Base-by-base conservation (phyloP, 2,797 vertebrate species). In the Pteropus rufus region DNA sequence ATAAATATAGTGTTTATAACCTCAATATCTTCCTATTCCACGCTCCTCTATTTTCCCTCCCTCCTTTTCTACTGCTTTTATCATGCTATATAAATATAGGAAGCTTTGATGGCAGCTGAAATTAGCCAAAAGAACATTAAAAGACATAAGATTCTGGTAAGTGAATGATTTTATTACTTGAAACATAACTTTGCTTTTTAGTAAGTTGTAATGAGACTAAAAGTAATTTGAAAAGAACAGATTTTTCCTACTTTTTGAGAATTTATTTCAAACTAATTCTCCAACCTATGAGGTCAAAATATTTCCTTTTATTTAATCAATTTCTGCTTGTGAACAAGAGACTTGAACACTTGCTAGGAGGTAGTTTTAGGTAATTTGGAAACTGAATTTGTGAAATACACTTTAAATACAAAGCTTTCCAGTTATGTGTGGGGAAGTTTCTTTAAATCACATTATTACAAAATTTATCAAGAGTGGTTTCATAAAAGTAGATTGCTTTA, bases 71-170 rank as follows among this genome's bases (percentile, higher is more conserved):
- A 12, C 39, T 86, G 10, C 85, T 91, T 94, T 97, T 95, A 24
- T 96, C 34, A 18, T 96, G 84, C 0, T 94, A 56, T 96, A 18
- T 98, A 24, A 97, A 92, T 97, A 93, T 95, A 99, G 99, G 99
- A 99, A 97, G 99, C 99, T 58, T 98, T 99, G 98, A 99, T 99
- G 99, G 99, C 99, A 91, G 99, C 99, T 82, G 99, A 99, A 98
- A 99, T 99, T 98, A 99, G 99, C 98, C 99, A 99, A 97, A 99
- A 99, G 98, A 99, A 99, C 95, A 99, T 99, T 89, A 99, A 99
- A 98, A 99, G 99, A 49, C 99, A 99, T 54, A 99, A 99, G 58
- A 99, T 99, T 91, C 99, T 99, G 99, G 99, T 99, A 98, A 98
- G 98, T 98, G 34, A 96, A 39, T 82, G 87, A 91, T 96, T 39